Conservation (phyloP, 1,140 invertebrate species). For the Amyelois transitella region DNA sequence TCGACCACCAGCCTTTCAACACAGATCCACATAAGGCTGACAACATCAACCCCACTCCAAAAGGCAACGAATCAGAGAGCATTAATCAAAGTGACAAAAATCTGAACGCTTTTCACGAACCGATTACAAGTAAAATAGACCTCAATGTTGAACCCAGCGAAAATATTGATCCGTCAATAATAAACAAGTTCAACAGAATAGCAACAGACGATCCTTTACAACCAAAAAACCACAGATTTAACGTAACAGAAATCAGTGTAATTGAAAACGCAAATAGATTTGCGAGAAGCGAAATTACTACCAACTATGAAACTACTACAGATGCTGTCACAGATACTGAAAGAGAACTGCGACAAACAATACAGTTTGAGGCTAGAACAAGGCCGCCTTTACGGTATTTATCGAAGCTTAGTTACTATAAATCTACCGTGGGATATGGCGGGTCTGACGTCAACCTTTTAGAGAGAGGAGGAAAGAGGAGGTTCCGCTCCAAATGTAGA, state of each 20-base stretch:
- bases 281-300: conserved; percentile 23
- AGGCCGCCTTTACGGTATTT: conserved; percentile 22
- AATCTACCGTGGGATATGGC: conserved; percentile 20
- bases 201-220: conserved; percentile 2
- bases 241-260: conserved; percentile 1
- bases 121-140: not conserved
- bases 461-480: conserved; percentile 31
- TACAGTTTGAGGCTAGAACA: conserved; percentile 9
- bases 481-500: conserved; percentile 55
- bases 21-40: not conserved
- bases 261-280: conserved; percentile 15
- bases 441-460: conserved; percentile 30
- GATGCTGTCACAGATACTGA: conserved; percentile 10
- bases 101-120: no score
- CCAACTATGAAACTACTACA: conserved; percentile 15
- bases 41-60: not conserved
- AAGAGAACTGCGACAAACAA: conserved; percentile 13
- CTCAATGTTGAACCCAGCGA: not conserved
- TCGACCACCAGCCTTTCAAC: not conserved
- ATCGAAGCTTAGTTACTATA: conserved; percentile 45
- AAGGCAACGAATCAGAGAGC: not conserved
- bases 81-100: no score
- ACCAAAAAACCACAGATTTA: not conserved
- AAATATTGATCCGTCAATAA: not conserved
- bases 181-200: conserved; percentile 1